Evolutionary conservation across 2,888 invertebrate genomes (phyloP), one percentile per base, ranked within the genome.

Genomic region (Lepidochitona cinerea): DNA sequence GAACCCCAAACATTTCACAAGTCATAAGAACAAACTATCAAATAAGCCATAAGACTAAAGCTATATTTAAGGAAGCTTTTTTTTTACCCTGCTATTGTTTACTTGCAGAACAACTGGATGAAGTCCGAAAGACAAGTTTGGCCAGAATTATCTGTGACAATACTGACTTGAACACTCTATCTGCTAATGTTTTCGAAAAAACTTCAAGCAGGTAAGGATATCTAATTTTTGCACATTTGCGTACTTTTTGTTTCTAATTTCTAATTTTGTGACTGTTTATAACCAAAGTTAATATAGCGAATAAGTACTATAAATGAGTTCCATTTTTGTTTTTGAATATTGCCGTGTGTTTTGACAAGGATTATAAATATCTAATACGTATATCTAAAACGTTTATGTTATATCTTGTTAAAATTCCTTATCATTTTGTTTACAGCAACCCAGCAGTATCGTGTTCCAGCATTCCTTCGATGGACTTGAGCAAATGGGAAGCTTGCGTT

Each of bases 61-160:
- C n/a, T n/a, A n/a, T n/a, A n/a, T n/a, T n/a, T n/a, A n/a, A n/a
- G n/a, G n/a, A n/a, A n/a, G n/a, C n/a, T n/a, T n/a, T 2, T 49
- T 49, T 2, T 7, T n/a, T n/a, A 49, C 7, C 3, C 7, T 49
- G 18, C 3, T 49, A 7, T 49, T 49, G 4, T 49, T 7, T 49
- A 7, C 23, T 66, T 65, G 35, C 36, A 66, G 66, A n/a, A 18
- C 66, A 66, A 66, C 26, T 66, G 35, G 29, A 35, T n/a, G 66
- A 66, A 35, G 37, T 66, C 66, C 32, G 66, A 66, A 66, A 66
- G 37, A 66, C 66, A 9, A n/a, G n/a, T n/a, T 35, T 66, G 3
- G 66, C 66, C 9, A 3, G 37, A 29, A 66, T 66, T 35, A 66
- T 66, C 66, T 66, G 66, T 66, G 66, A 66, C n/a, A 66, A 66